Evolutionary conservation across 37 sponge, comb jelly and placozoan genomes (phyloP), one percentile per base, ranked within the genome.

Genomic region (Bolinopsis microptera): DNA sequence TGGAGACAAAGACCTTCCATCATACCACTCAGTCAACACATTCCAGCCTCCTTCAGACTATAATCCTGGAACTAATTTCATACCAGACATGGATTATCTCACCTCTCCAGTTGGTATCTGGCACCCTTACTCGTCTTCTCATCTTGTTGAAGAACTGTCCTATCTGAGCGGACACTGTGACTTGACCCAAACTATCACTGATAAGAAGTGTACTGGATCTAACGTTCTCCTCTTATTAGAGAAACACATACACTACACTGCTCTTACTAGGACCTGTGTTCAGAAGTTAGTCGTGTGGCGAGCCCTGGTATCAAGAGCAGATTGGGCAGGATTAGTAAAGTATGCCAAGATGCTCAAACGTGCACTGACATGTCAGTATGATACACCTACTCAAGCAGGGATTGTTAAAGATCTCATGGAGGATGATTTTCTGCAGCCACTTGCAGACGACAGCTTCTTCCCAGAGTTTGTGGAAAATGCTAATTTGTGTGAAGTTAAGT

Each of bases 1-100:
- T 48, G 61, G 61, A 48, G 75, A 72, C 31, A 28, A 72, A 23
- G 31, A n/a, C 75, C 75, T 72, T n/a, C 75, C 75, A 30, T n/a
- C 26, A 24, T 72, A 72, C 18, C 31, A 72, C 3, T 5, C 75
- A 8, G 18, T 72, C 31, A n/a, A 72, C 26, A n/a, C 26, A 2
- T 72, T 72, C 31, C 3, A 28, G 5, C 61, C 61, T 18, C 31
- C 75, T 8, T n/a, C 75, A 30, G 75, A 72, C 18, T n/a, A 24
- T 5, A 28, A 3, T 3, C 2, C 31, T 23, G 75, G 3, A 30
- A n/a, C 13, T 24, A n/a, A 72, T 72, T 28, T 72, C 75, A 28
- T 72, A 24, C 75, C 75, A 5, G 75, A 72, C 31, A 2, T 72
- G 5, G 75, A 72, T 3, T 72, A 72, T n/a, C 75, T 72, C 2